These are phyloP conservation scores for Gallinago paraguaiae DNA, from an alignment of 2,113 vertebrate genomes.

Conservation along the genomic window DNA sequence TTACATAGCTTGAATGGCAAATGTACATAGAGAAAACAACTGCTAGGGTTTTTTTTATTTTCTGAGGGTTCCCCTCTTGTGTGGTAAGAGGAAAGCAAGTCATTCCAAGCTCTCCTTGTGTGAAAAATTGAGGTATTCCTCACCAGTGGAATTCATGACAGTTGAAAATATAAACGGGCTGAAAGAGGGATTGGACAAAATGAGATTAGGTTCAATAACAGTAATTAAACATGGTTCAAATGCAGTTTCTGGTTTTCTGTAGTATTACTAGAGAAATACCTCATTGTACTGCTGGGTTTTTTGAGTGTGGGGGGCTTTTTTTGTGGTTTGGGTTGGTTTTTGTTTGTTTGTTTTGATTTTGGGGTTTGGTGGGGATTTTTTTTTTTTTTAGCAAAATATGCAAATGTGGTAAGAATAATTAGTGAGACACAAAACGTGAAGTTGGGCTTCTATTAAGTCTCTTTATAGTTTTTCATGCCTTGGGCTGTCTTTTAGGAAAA, in stretches of 20 bases:
- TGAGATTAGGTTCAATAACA: not conserved
- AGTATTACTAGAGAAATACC: not conserved
- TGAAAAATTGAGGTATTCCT: not conserved
- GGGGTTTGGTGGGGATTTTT: too few relatives aligned
- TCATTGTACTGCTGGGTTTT: not conserved
- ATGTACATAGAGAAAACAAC: not conserved
- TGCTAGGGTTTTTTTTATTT: not conserved
- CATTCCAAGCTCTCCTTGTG: not conserved
- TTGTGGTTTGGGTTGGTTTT: not conserved
- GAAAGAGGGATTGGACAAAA: not conserved
- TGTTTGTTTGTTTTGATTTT: too few relatives aligned
- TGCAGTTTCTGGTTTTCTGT: not conserved
- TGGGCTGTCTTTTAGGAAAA: not conserved
- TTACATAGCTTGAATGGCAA: not conserved
- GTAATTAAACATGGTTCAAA: not conserved
- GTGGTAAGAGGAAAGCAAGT: not conserved
- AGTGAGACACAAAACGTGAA: not conserved
- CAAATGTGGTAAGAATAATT: not conserved
- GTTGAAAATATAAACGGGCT: not conserved
- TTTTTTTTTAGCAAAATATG: not conserved
- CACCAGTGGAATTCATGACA: not conserved
- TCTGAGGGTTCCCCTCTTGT: accelerated
- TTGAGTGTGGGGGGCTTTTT: not conserved
- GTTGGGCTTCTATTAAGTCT: not conserved
- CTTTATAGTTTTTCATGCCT: not conserved